Percentiles rank a stretch among this genome's conserved stretches.
phyloP scores from a whole-genome alignment of 2,888 invertebrate genomes.

The Napeogenes sylphis region DNA sequence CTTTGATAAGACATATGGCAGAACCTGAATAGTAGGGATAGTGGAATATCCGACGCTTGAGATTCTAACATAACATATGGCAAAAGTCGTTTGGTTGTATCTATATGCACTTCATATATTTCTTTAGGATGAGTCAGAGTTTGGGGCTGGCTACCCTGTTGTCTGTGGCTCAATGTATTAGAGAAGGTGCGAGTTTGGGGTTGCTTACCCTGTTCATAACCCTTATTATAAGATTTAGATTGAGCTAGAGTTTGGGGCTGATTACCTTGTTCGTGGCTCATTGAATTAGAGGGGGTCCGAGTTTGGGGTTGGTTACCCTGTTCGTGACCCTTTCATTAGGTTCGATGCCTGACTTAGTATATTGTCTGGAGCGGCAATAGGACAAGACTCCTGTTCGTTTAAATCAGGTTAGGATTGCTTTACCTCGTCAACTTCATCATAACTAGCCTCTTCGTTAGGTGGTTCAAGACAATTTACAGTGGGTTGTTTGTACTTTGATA shows the following conservation, averaged over 20 bases:
- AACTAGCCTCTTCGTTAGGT: background rate
- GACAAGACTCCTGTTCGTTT: background rate
- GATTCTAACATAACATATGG: constrained; percentile 2
- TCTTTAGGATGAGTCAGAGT: background rate
- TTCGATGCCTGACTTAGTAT: constrained; percentile 3
- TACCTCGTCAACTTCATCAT: background rate
- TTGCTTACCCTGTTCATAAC: no score
- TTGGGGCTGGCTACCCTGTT: constrained; percentile 10
- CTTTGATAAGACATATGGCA: background rate
- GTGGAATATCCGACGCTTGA: constrained; percentile 3
- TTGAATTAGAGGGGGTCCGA: background rate
- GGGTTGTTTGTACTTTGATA: background rate
- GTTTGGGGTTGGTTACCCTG: constrained; percentile 15
- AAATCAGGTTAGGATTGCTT: background rate
- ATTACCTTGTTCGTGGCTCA: no score
- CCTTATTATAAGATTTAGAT: no score
- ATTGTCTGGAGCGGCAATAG: background rate
- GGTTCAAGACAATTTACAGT: background rate
- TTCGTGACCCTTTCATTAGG: background rate
- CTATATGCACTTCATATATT: constrained; percentile 8
- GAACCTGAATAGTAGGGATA: constrained; percentile 2
- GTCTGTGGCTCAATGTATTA: background rate
- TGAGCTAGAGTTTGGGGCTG: no score
- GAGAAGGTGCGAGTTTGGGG: background rate
- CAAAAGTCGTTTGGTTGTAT: constrained; percentile 10